phyloP scores from a whole-genome alignment of 2,113 vertebrate species.

The Pagrus major region DNA sequence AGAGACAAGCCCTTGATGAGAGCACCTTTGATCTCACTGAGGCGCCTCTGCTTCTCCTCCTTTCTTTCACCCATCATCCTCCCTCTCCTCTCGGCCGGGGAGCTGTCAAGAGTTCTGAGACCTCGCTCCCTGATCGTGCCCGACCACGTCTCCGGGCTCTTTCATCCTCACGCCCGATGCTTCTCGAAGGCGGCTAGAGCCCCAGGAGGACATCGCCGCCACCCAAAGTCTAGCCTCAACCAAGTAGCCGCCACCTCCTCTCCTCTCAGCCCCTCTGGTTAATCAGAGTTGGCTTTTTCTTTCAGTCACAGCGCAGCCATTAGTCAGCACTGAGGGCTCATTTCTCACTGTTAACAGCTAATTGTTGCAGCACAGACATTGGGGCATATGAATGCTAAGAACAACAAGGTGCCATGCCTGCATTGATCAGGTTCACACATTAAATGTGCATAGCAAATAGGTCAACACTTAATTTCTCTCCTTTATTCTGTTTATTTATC shows the following conservation, averaged over 20 bases:
- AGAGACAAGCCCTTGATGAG: slow-evolving; percentile 66
- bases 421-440: slow-evolving; percentile 26
- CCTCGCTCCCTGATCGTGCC: slow-evolving; percentile 27
- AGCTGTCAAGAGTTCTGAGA: slow-evolving; percentile 60
- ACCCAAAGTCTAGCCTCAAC: slow-evolving; percentile 8
- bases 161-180: slow-evolving; percentile 38
- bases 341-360: slow-evolving; percentile 49
- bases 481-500: slow-evolving; percentile 39
- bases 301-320: slow-evolving; percentile 42
- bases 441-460: slow-evolving; percentile 37
- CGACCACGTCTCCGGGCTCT: slow-evolving; percentile 28
- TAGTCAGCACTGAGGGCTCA: slow-evolving; percentile 36
- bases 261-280: neutral
- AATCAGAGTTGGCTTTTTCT: slow-evolving; percentile 39
- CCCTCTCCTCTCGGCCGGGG: slow-evolving; percentile 33
- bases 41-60: slow-evolving; percentile 50
- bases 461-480: slow-evolving; percentile 13
- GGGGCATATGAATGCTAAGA: neutral
- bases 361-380: slow-evolving; percentile 37
- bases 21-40: slow-evolving; percentile 69
- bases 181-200: neutral
- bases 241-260: neutral
- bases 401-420: slow-evolving; percentile 15
- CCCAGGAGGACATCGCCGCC: slow-evolving; percentile 31
- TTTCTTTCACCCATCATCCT: slow-evolving; percentile 42